phyloP scores from a whole-genome alignment of 2,797 vertebrate species.

The Epinephelus awoara region DNA sequence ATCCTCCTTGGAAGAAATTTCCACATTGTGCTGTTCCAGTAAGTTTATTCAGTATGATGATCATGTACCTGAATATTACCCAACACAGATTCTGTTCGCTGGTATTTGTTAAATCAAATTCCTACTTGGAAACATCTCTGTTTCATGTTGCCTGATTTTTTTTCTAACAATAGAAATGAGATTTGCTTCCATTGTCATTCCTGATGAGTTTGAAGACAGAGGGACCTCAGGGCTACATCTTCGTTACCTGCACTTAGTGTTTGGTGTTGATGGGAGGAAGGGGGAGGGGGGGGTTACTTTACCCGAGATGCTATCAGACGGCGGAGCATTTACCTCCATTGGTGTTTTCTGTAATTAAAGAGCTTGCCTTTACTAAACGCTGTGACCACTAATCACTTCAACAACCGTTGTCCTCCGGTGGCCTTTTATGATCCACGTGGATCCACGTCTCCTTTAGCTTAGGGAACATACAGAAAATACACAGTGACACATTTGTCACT shows the following conservation, averaged over 20 bases:
- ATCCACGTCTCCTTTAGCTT: constrained; percentile 28
- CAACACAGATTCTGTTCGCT: neutral
- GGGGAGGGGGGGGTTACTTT: constrained; percentile 35
- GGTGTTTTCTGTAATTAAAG: constrained; percentile 82
- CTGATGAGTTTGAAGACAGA: constrained; percentile 60
- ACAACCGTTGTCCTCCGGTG: constrained; percentile 52
- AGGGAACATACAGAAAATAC: constrained; percentile 7
- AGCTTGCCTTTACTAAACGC: constrained; percentile 72
- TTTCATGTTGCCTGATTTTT: constrained; percentile 27
- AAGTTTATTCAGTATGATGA: neutral
- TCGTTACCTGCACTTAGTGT: constrained; percentile 62
- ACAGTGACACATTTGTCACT: constrained; percentile 22
- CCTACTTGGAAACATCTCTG: constrained; percentile 4
- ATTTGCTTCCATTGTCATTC: constrained; percentile 67
- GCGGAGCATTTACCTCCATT: constrained; percentile 77
- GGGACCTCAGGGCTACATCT: constrained; percentile 62
- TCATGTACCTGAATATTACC: neutral
- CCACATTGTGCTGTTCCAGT: constrained; percentile 5
- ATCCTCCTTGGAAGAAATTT: constrained; percentile 16
- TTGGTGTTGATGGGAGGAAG: constrained; percentile 53
- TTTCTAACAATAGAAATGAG: constrained; percentile 41
- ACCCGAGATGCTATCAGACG: constrained; percentile 83
- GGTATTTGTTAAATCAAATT: neutral
- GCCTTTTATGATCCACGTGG: constrained; percentile 49
- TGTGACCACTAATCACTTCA: constrained; percentile 74